These are phyloP conservation scores for Drosophila ercepeae DNA, from an alignment of 1,140 invertebrate genomes.

Conservation along the genomic window DNA sequence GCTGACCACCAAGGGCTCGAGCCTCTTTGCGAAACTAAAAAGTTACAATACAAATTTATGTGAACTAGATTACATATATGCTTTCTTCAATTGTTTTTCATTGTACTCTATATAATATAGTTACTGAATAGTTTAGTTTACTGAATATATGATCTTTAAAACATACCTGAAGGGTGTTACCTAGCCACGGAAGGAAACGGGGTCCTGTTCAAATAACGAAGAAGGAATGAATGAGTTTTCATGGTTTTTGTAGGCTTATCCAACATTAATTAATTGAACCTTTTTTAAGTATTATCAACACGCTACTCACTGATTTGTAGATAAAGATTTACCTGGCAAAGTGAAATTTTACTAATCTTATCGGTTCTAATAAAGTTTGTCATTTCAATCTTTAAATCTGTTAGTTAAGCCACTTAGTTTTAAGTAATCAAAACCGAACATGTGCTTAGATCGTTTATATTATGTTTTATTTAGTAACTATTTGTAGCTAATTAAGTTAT, in stretches of 20 bases:
- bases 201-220: conserved; percentile 87
- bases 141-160: not conserved
- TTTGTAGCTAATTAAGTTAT: no score
- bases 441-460: not conserved
- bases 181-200: conserved; percentile 87
- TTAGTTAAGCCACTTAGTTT: conserved; percentile 11
- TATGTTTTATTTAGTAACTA: not conserved
- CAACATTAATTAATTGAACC: not conserved
- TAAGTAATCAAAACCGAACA: conserved; percentile 13
- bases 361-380: conserved; percentile 47
- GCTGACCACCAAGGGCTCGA: conserved; percentile 86
- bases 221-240: no score
- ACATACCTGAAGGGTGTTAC: conserved; percentile 84
- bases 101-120: no score
- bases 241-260: not conserved
- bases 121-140: no score
- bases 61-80: not conserved
- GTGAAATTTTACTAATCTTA: conserved; percentile 40
- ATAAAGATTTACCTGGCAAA: not conserved
- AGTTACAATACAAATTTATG: not conserved
- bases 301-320: not conserved
- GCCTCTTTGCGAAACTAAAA: conserved; percentile 85
- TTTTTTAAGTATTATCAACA: not conserved
- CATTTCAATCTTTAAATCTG: conserved; percentile 26
- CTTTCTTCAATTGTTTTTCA: not conserved